Percentiles rank a stretch among this genome's conserved stretches.
Conservation (phyloP, 1,140 invertebrate genomes). For the Calycopis cecrops region DNA sequence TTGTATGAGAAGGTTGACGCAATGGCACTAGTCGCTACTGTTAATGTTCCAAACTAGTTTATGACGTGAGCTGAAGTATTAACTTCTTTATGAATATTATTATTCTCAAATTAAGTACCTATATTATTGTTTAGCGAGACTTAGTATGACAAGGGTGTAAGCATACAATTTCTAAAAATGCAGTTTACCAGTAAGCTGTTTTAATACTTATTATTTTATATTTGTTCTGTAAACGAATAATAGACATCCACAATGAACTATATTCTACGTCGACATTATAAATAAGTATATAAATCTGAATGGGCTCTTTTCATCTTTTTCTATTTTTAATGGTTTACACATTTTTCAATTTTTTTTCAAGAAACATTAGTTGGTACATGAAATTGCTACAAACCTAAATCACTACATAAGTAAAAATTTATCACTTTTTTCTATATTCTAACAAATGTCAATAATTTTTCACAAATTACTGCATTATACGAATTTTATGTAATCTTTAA, state of each 20-base stretch:
- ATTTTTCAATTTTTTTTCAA: too few species aligned
- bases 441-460: too few species aligned
- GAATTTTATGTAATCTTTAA: too few species aligned
- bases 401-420: too few species aligned
- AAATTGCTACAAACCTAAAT: too few species aligned
- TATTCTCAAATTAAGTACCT: conserved; percentile 8
- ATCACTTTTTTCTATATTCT: too few species aligned
- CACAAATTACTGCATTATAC: too few species aligned
- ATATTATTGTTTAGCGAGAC: conserved; percentile 4
- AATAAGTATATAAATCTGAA: neutral
- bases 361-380: too few species aligned
- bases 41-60: conserved; percentile 12
- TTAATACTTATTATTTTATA: conserved; percentile 8
- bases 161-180: conserved; percentile 4
- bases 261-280: neutral
- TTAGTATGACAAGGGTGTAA: neutral
- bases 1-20: conserved; percentile 19
- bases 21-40: conserved; percentile 39
- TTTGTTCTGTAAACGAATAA: conserved; percentile 1
- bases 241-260: neutral
- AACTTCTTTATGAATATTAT: conserved; percentile 1
- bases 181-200: conserved; percentile 9
- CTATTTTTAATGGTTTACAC: too few species aligned
- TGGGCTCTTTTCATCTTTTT: too few species aligned
- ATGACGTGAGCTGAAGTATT: conserved; percentile 8